Conservation (phyloP, 2,797 vertebrate genomes). For the Microhierax caerulescens region DNA sequence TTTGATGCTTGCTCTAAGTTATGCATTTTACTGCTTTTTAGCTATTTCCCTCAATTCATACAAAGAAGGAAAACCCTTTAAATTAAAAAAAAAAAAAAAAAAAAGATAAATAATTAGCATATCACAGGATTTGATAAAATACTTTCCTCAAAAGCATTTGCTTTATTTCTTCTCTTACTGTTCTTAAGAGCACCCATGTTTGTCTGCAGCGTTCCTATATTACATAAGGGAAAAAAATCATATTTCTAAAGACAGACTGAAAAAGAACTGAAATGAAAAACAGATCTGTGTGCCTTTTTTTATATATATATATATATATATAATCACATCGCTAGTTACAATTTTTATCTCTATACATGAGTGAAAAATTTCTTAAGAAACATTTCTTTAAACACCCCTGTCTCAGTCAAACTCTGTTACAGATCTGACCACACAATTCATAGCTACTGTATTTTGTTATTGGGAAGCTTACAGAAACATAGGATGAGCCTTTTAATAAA, state of each 20-base stretch:
- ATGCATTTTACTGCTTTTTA: not conserved
- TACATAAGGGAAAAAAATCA: not conserved
- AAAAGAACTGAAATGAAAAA: slow-evolving; percentile 6
- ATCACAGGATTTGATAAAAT: not conserved
- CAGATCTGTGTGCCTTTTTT: not conserved
- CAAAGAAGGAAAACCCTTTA: not conserved
- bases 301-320: too few species aligned
- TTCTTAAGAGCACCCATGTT: not conserved
- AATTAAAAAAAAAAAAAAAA: too few species aligned
- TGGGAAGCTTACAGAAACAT: slow-evolving; percentile 16
- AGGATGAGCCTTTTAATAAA: not conserved
- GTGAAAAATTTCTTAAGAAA: slow-evolving; percentile 23
- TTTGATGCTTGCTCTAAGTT: not conserved
- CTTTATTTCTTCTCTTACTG: slow-evolving; percentile 9
- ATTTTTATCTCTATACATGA: slow-evolving; percentile 3
- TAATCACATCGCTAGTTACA: not conserved
- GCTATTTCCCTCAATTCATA: not conserved
- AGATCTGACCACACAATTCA: not conserved
- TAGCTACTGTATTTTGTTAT: not conserved
- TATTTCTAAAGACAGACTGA: slow-evolving; percentile 6
- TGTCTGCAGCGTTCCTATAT: not conserved
- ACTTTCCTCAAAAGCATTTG: not conserved
- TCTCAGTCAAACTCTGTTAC: not conserved
- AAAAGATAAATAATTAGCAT: not conserved
- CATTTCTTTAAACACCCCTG: slow-evolving; percentile 6